Base-by-base conservation (phyloP, 2,113 vertebrate genomes). In the Capra hircus region DNA sequence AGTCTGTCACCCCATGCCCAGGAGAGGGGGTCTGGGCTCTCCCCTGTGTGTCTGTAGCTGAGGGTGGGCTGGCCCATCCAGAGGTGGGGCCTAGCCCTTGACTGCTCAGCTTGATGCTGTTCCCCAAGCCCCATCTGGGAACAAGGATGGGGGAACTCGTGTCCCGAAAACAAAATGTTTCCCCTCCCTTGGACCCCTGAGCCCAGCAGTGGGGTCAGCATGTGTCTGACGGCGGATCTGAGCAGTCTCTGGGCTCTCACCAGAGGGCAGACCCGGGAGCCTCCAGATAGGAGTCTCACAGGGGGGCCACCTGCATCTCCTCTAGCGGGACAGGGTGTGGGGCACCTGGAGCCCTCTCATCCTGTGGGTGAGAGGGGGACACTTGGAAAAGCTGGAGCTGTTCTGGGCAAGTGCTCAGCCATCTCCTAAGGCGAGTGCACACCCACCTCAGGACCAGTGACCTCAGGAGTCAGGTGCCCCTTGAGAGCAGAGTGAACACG, bases 221-320 rank as follows among this genome's bases (percentile, higher is more conserved):
- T 55, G n/a, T 30, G 64, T 77, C 36, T 17, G 40, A 60, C 3
- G 21, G 55, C 28, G 6, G 74, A 12, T 80, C 17, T 19, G 74
- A 19, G 14, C 0, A 15, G 21, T 30, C 77, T 36, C 90, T 21
- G 10, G 89, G 77, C 45, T 82, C 57, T n/a, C 57, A 40, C 0
- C 5, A 5, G 40, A 77, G 4, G 30, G 28, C 52, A 28, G 17
- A 21, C 7, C 19, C 1, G 0, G 19, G 6, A 27, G 57, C 27
- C 16, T 52, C 16, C 57, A 17, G 15, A 14, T 6, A 53, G 48
- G 25, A 40, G 16, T 40, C n/a, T 64, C 77, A 40, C 43, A 4
- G 53, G 62, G 23, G 13, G 45, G 25, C 36, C 57, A 14, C 33
- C 28, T 50, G 77, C 2, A 0, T 33, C 45, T 80, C 45, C 15